Base-by-base conservation (phyloP, 1,140 invertebrate species). In the Neelides sp. region DNA sequence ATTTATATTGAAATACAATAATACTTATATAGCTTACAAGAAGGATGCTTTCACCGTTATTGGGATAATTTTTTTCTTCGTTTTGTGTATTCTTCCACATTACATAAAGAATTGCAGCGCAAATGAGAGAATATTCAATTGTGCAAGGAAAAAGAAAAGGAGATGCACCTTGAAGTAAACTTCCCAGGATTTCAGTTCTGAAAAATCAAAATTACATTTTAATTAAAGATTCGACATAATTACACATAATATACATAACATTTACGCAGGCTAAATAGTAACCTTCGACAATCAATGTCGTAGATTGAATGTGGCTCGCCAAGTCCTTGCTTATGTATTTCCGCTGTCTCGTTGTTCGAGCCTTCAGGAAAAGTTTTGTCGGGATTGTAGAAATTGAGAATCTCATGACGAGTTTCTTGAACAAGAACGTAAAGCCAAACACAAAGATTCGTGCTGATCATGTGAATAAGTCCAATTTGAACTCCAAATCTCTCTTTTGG, bases 61-160 rank as follows among this genome's bases (percentile, higher is more conserved):
- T 32, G 7, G n/a, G 7, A 32, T 8, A 32, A 32, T 5, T 32
- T 8, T 32, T 32, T 8, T n/a, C 7, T 8, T 32, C n/a, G n/a
- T 8, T 76, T 71, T 61, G 77, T 28, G 75, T 70, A 55, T 76
- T 71, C 55, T 76, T 78, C 74, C 75, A 78, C 63, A 78, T 77
- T 12, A 77, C 73, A 42, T 71, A 72, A 32, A 78, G 68, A 41
- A 75, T 78, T 46, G 78, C 77, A 2, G 79, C 78, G 61, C 78
- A 80, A 22, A 82, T 73, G n/a, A 82, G 69, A 55, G 76, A 78
- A 66, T 81, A 82, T 62, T 82, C 78, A 35, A 82, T 78, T n/a
- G 77, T 78, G 63, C 79, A 81, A 1, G 79, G 78, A 59, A 79
- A 77, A 36, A 82, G 67, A 64, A 79, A 81, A 2, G 78, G 78